Evolutionary conservation across 2,113 vertebrate species (phyloP), one percentile per base, ranked within the genome.

Genomic region (Shinisaurus crocodilurus): DNA sequence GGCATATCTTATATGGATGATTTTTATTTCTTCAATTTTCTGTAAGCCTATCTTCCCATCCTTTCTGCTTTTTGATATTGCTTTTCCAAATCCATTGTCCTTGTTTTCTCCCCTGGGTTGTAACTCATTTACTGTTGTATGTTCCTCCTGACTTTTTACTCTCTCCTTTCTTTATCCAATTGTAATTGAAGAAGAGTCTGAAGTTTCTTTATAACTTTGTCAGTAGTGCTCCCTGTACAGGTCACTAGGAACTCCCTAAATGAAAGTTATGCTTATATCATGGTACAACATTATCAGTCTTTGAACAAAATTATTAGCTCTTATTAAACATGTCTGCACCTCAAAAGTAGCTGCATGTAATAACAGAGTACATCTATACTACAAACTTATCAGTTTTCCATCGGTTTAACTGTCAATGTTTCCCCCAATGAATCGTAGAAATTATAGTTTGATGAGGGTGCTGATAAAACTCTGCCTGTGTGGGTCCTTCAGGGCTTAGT

Each of bases 101-200:
- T 80, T 88, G 34, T 77, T 91, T 93, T 89, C 50, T 92, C 92
- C 88, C 88, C 23, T 8, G n/a, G 45, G 91, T 93, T 90, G 50
- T 50, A 48, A 81, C 82, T 94, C 9, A 13, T 86, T 70, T 82
- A 91, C 40, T 5, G 18, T 50, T 0, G 0, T n/a, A 32, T 89
- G 34, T 88, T 3, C 80, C 54, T 74, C 90, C 74, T 48, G 67
- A 83, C 74, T 80, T 76, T 32, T 76, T n/a, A 23, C 88, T 27
- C 50, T 91, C 57, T 29, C 34, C 57, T 82, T 83, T 92, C 23
- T 83, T 91, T 92, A 86, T 88, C 84, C 88, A 40, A 45, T 15
- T 75, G 6, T 65, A 92, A 93, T 88, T 92, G 92, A 91, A 89
- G 92, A 91, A 89, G 40, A 90, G 29, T 80, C 27, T 86, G n/a